These are phyloP conservation scores for Leucoraja ocellata DNA, from an alignment of 2,797 vertebrate genomes.

Conservation along the genomic window DNA sequence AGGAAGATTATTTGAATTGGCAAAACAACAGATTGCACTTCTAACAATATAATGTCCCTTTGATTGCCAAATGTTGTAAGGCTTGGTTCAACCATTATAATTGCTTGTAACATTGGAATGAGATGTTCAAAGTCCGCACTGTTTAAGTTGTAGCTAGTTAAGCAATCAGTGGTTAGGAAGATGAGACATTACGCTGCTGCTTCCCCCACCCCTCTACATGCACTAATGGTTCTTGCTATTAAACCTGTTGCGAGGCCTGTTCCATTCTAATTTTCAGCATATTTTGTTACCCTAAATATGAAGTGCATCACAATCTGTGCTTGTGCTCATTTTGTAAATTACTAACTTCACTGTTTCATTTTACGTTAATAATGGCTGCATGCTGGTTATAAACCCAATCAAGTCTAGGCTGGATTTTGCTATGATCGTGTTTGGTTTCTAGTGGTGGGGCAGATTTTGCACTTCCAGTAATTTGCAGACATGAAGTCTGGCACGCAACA, in stretches of 20 bases:
- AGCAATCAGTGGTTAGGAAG: slow-evolving; percentile 47
- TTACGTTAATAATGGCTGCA: slow-evolving; percentile 80
- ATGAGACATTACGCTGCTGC: slow-evolving; percentile 83
- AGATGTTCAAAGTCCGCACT: neutral
- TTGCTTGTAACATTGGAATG: slow-evolving; percentile 3
- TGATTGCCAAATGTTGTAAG: neutral
- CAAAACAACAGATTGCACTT: neutral
- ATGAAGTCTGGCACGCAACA: slow-evolving; percentile 64
- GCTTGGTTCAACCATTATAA: neutral
- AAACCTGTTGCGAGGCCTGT: slow-evolving; percentile 82
- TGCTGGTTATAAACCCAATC: slow-evolving; percentile 77
- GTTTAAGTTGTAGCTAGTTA: neutral
- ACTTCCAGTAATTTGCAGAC: slow-evolving; percentile 65
- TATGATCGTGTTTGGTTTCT: slow-evolving; percentile 78
- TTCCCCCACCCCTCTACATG: slow-evolving; percentile 68
- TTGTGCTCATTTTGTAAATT: slow-evolving; percentile 76
- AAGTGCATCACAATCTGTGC: slow-evolving; percentile 84
- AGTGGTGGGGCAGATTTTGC: slow-evolving; percentile 80
- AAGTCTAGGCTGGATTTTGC: slow-evolving; percentile 81
- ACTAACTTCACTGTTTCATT: slow-evolving; percentile 68
- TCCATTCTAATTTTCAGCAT: slow-evolving; percentile 72
- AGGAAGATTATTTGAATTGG: neutral
- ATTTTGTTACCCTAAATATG: slow-evolving; percentile 75
- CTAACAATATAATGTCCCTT: neutral
- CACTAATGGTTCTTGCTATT: slow-evolving; percentile 77